A percentile compares a stretch with the other conserved stretches of the same genome.
phyloP scores from a whole-genome alignment of 2,113 vertebrate genomes.

The Arenaria interpres region DNA sequence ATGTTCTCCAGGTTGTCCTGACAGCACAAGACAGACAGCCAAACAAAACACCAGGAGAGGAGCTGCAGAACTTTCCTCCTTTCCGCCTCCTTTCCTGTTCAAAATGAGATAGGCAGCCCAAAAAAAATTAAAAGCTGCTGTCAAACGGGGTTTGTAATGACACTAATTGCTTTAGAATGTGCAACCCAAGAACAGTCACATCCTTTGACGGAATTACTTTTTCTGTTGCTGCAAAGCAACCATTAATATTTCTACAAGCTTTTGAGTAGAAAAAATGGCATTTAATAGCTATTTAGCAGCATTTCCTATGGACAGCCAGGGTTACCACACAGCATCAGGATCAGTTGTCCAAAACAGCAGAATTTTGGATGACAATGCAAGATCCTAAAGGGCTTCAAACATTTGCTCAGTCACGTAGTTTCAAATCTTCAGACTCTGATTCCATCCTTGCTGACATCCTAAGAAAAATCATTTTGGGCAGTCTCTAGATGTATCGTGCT shows the following conservation, averaged over 20 bases:
- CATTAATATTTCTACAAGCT: neutral
- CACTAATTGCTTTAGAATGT: neutral
- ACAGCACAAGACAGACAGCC: accelerated
- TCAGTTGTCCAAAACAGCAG: neutral
- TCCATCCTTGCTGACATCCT: neutral
- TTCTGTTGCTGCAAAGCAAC: neutral
- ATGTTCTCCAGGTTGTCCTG: neutral
- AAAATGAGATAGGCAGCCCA: neutral
- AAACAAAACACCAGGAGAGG: neutral
- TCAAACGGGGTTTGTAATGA: neutral
- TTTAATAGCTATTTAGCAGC: neutral
- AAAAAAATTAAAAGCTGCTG: neutral
- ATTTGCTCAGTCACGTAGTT: neutral
- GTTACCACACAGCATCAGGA: neutral
- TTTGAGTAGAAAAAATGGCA: neutral
- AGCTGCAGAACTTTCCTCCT: neutral
- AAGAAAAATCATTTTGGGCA: neutral
- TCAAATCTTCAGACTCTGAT: neutral
- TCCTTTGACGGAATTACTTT: neutral
- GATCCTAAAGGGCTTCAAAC: neutral
- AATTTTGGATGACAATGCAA: neutral
- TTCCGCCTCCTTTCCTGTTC: neutral
- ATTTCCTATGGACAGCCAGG: neutral
- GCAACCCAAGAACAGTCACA: neutral
- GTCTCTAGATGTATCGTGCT: neutral